Evolutionary conservation across 2,113 vertebrate genomes (phyloP).

Genomic region (Neolamprologus falcicula): DNA sequence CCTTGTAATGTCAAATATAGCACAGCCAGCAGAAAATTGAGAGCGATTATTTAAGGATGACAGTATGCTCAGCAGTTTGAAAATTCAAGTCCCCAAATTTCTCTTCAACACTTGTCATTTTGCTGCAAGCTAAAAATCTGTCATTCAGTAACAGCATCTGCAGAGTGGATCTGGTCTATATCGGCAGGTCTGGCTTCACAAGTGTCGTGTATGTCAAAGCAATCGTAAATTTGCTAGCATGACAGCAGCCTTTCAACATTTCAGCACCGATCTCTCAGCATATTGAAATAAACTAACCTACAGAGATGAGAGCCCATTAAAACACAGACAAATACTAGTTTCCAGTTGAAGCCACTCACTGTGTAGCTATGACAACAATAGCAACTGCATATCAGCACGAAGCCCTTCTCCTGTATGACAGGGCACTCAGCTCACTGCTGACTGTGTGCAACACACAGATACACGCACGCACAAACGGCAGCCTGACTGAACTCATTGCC

Average conservation of each 20-base stretch:
- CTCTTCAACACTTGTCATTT: background rate
- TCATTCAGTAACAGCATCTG: background rate
- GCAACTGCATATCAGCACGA: constrained; percentile 29
- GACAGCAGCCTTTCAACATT: background rate
- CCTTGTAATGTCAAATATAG: background rate
- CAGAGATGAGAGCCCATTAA: background rate
- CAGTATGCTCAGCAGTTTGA: background rate
- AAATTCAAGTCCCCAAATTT: background rate
- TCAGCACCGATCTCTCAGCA: background rate
- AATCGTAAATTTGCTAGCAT: background rate
- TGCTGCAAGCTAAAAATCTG: background rate
- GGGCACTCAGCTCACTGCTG: constrained; percentile 14
- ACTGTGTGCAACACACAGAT: background rate
- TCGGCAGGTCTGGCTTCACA: background rate
- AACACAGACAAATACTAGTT: background rate
- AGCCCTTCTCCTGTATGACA: background rate
- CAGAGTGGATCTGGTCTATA: background rate
- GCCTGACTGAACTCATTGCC: constrained; percentile 49
- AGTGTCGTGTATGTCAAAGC: background rate
- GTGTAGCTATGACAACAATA: constrained; percentile 29
- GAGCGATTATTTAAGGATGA: background rate
- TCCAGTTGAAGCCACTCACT: constrained; percentile 3
- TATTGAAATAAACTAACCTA: background rate
- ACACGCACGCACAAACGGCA: background rate
- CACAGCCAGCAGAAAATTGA: background rate